A percentile compares a stretch with the other conserved stretches of the same genome.
phyloP scores from a whole-genome alignment of 1,140 invertebrate genomes.

The Lutraria rhynchaena region DNA sequence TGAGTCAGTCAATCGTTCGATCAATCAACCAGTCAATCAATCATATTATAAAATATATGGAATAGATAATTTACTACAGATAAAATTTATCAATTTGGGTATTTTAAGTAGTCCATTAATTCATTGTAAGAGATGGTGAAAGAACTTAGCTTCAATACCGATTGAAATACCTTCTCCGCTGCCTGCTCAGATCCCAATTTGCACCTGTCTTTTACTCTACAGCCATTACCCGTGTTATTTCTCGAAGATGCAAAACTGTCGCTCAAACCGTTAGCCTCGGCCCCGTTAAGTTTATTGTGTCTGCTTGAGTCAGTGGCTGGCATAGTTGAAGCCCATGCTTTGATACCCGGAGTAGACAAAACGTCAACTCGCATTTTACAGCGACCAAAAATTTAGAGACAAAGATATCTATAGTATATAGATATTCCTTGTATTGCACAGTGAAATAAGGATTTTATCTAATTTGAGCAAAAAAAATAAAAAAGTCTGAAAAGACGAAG shows the following conservation, averaged over 20 bases:
- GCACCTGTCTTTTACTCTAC: conserved; percentile 24
- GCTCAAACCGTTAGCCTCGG: conserved; percentile 25
- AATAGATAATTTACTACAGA: too few relatives aligned
- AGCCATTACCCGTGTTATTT: conserved; percentile 14
- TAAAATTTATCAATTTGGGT: too few relatives aligned
- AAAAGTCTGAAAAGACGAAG: too few relatives aligned
- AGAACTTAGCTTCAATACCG: not conserved
- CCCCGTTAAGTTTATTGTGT: conserved; percentile 19
- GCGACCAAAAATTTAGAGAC: not conserved
- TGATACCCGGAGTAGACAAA: conserved; percentile 29
- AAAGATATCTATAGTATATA: too few relatives aligned
- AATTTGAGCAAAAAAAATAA: too few relatives aligned
- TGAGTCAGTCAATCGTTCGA: too few relatives aligned
- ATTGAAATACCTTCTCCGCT: conserved; percentile 36
- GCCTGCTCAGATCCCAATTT: conserved; percentile 18
- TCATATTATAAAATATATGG: too few relatives aligned
- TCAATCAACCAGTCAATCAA: too few relatives aligned
- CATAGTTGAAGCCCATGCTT: conserved; percentile 42
- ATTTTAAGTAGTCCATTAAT: too few relatives aligned
- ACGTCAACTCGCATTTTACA: conserved; percentile 52
- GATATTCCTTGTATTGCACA: too few relatives aligned
- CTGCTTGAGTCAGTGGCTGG: conserved; percentile 28
- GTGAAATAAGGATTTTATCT: too few relatives aligned
- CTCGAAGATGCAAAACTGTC: not conserved
- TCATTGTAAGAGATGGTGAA: not conserved